These are phyloP conservation scores for Tetranychus cinnabarinus DNA, from an alignment of 1,140 invertebrate genomes.

Conservation along the genomic window DNA sequence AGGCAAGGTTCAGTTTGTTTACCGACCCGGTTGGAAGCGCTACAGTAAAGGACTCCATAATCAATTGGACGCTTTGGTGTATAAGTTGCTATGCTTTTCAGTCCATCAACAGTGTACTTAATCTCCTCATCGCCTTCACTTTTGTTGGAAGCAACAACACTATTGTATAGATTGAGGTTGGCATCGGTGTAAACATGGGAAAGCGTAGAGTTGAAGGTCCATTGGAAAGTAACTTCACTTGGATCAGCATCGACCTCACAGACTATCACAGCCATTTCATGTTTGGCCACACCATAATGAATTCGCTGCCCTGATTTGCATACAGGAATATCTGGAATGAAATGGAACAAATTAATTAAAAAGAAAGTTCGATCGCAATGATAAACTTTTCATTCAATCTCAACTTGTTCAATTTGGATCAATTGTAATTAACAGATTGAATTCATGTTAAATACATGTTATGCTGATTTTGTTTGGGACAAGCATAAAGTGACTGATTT, in stretches of 20 bases:
- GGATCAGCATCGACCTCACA: conserved; percentile 69
- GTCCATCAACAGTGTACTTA: not conserved
- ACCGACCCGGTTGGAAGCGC: conserved; percentile 57
- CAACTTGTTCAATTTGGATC: too few relatives aligned
- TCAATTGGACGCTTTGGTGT: conserved; percentile 17
- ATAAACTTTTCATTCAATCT: too few relatives aligned
- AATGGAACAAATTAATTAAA: too few relatives aligned
- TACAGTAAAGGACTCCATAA: conserved; percentile 55
- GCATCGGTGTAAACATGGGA: too few relatives aligned
- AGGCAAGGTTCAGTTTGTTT: conserved; percentile 51
- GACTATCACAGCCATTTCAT: conserved; percentile 50
- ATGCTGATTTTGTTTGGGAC: too few relatives aligned
- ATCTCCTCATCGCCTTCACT: not conserved
- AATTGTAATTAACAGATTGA: too few relatives aligned
- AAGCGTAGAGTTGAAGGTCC: conserved; percentile 6
- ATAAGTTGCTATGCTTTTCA: conserved; percentile 6
- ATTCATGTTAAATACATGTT: too few relatives aligned
- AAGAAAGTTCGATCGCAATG: too few relatives aligned
- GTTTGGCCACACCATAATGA: conserved; percentile 44
- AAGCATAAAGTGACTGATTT: too few relatives aligned
- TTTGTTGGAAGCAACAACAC: too few relatives aligned
- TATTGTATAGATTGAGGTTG: too few relatives aligned
- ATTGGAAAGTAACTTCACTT: conserved; percentile 14
- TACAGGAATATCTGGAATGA: conserved; percentile 23
- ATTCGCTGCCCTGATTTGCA: conserved; percentile 43